Conservation (phyloP, 37 sponge, comb jelly and placozoan genomes). For the Diacarnus erythraeanus region DNA sequence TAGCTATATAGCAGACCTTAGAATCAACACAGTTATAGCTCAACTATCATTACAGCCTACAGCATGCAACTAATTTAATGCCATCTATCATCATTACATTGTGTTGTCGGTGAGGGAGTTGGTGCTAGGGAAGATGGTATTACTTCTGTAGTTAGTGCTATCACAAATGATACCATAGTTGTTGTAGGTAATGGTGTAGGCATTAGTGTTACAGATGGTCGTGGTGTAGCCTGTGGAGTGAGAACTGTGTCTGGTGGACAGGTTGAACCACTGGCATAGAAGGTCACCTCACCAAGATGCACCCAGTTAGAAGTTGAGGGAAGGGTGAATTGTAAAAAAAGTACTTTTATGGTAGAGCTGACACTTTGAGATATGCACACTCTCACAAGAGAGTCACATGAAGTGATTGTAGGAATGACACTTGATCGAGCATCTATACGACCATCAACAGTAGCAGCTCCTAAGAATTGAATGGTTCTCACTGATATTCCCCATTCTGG, state of each 20-base stretch:
- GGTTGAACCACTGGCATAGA: background rate
- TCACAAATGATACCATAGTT: too few species aligned
- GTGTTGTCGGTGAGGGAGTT: too few species aligned
- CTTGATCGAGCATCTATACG: too few species aligned
- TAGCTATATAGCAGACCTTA: too few species aligned
- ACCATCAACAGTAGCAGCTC: background rate
- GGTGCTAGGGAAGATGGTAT: too few species aligned
- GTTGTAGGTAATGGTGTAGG: too few species aligned
- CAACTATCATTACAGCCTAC: too few species aligned
- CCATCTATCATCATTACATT: too few species aligned
- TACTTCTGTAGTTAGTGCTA: too few species aligned
- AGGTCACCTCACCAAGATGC: slow-evolving; percentile 1
- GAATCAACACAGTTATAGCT: too few species aligned
- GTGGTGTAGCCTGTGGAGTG: background rate
- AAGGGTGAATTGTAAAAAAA: background rate
- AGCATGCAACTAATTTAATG: too few species aligned
- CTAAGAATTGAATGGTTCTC: background rate
- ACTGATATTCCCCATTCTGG: background rate
- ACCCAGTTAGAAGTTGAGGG: background rate
- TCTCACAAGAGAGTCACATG: background rate
- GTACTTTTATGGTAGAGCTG: background rate
- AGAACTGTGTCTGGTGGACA: background rate
- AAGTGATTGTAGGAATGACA: background rate
- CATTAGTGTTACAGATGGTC: background rate
- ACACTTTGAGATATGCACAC: background rate